A percentile compares a stretch with the other conserved stretches of the same genome.
phyloP scores from a whole-genome alignment of 1,140 invertebrate genomes.

The Cotesia chilonis region DNA sequence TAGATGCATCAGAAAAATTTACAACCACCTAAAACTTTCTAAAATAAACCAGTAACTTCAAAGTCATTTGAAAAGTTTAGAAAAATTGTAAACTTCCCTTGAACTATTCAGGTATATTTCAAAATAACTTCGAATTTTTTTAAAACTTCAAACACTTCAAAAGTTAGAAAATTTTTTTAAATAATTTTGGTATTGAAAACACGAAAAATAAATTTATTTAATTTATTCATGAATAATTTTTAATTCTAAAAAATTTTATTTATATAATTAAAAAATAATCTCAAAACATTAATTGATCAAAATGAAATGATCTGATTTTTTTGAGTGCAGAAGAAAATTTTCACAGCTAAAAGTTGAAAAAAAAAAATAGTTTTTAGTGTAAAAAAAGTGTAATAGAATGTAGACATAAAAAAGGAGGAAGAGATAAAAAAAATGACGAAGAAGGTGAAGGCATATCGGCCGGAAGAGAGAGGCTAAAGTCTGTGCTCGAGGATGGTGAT shows the following conservation, averaged over 20 bases:
- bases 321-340: not conserved
- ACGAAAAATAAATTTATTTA: not conserved
- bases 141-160: no score
- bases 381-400: not conserved
- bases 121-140: no score
- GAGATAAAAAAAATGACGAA: constrained; percentile 17
- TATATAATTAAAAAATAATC: no score
- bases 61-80: no score
- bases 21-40: no score
- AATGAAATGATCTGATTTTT: no score
- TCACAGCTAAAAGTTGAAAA: not conserved
- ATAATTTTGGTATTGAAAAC: not conserved
- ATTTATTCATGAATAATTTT: not conserved
- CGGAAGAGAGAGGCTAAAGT: not conserved
- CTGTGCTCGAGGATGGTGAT: constrained; percentile 13
- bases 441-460: constrained; percentile 4
- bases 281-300: no score
- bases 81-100: no score
- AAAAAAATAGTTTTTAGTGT: not conserved
- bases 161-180: not conserved
- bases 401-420: constrained; percentile 9
- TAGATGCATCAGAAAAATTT: no score
- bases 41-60: no score
- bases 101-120: no score
- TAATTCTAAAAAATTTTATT: no score